phyloP scores from a whole-genome alignment of 2,888 invertebrate species.

The Diaperis boleti region DNA sequence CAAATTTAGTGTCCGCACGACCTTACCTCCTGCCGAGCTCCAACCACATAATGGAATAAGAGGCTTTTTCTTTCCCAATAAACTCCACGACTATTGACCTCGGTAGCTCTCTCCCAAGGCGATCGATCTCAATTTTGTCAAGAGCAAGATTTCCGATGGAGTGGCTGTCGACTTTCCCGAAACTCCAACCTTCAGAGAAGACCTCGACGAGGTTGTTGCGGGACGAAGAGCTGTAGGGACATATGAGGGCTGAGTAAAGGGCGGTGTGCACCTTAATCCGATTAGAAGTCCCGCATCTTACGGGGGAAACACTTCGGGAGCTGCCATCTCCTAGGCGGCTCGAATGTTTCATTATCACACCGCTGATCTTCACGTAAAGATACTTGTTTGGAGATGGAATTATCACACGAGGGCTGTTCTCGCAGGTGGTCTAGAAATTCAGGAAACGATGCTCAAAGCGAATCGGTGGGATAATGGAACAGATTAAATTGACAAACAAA shows the following conservation, averaged over 20 bases:
- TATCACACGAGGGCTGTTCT: constrained; percentile 83
- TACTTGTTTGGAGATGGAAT: constrained; percentile 82
- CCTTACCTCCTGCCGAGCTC: constrained; percentile 79
- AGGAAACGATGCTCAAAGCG: constrained; percentile 24
- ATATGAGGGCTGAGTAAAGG: constrained; percentile 70
- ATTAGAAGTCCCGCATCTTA: constrained; percentile 81
- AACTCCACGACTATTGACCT: constrained; percentile 84
- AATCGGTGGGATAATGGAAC: constrained; percentile 10
- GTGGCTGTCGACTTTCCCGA: constrained; percentile 62
- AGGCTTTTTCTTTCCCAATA: constrained; percentile 79
- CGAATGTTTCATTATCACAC: constrained; percentile 67
- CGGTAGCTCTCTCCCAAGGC: constrained; percentile 73
- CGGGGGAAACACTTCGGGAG: constrained; percentile 61
- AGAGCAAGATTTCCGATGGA: constrained; percentile 58
- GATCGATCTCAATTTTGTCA: constrained; percentile 70
- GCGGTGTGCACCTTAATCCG: constrained; percentile 83
- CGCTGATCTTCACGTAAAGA: constrained; percentile 83
- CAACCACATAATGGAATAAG: constrained; percentile 85
- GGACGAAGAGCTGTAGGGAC: constrained; percentile 69
- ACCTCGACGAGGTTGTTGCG: constrained; percentile 80
- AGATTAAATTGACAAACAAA: constrained; percentile 19
- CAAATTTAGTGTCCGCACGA: background rate
- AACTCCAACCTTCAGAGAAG: constrained; percentile 86
- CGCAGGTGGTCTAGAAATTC: constrained; percentile 79
- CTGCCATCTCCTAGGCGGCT: constrained; percentile 71